Percentiles rank a stretch among this genome's conserved stretches.
Evolutionary conservation across 2,888 invertebrate species (phyloP).

Genomic region (Drosophila ustulata): DNA sequence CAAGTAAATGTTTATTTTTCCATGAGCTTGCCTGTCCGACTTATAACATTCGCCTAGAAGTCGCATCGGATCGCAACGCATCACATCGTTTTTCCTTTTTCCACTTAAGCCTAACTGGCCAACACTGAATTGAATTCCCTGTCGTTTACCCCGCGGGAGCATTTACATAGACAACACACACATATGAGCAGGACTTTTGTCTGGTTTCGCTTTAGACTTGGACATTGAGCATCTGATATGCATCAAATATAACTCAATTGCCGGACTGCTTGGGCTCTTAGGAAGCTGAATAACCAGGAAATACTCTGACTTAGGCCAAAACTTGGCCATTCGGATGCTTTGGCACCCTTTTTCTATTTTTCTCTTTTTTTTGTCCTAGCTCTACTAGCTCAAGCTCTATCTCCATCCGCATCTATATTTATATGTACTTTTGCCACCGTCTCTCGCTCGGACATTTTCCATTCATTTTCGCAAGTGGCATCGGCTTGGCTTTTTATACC

Average conservation of each 20-base stretch:
- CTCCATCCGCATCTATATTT: slow-evolving; percentile 53
- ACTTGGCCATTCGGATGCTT: slow-evolving; percentile 49
- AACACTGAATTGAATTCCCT: slow-evolving; percentile 67
- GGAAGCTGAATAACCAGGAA: slow-evolving; percentile 76
- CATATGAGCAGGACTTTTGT: slow-evolving; percentile 50
- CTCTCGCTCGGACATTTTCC: slow-evolving; percentile 58
- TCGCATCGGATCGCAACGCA: background rate
- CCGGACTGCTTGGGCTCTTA: slow-evolving; percentile 63
- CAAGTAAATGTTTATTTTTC: slow-evolving; percentile 5
- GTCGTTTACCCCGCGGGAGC: slow-evolving; percentile 62
- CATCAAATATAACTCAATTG: slow-evolving; percentile 80
- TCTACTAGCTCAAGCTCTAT: slow-evolving; percentile 28
- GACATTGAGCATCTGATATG: slow-evolving; percentile 77
- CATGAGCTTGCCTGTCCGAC: slow-evolving; percentile 37
- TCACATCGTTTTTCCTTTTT: slow-evolving; percentile 49
- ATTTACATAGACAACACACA: slow-evolving; percentile 65
- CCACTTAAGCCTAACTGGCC: slow-evolving; percentile 64
- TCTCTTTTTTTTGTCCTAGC: slow-evolving; percentile 5
- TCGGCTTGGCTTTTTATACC: slow-evolving; percentile 53
- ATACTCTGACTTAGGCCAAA: slow-evolving; percentile 70
- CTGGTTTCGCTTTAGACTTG: slow-evolving; percentile 48
- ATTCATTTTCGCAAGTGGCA: slow-evolving; percentile 78
- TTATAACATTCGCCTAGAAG: background rate
- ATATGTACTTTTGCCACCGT: slow-evolving; percentile 43
- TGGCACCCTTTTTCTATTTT: slow-evolving; percentile 40